A percentile compares a stretch with the other conserved stretches of the same genome.
Evolutionary conservation across 2,888 invertebrate species (phyloP).

Genomic region (Xylocampa areola): DNA sequence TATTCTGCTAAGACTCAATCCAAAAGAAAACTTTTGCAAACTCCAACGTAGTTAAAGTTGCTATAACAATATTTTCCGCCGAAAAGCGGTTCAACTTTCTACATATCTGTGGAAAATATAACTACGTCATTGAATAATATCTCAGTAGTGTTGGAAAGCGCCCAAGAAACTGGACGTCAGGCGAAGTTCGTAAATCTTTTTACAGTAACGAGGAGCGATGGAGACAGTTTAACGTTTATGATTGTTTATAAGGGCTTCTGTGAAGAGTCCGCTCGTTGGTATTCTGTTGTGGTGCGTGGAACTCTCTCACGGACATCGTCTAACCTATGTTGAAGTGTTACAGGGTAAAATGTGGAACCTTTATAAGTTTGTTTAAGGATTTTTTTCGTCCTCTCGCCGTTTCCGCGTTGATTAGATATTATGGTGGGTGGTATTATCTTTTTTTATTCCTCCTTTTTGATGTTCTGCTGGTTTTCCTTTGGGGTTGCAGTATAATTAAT

Average conservation of each 20-base stretch:
- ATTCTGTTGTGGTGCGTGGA: slow-evolving; percentile 26
- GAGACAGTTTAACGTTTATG: slow-evolving; percentile 43
- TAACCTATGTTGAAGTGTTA: slow-evolving; percentile 19
- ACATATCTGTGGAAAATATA: not conserved
- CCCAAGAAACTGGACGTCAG: slow-evolving; percentile 29
- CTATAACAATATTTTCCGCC: not conserved
- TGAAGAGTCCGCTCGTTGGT: slow-evolving; percentile 28
- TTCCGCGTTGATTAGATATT: no score
- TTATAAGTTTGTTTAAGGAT: no score
- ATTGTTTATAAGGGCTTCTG: slow-evolving; percentile 34
- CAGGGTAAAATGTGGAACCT: not conserved
- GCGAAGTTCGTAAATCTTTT: slow-evolving; percentile 41
- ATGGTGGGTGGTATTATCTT: no score
- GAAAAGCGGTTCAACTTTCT: not conserved
- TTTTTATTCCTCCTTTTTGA: no score
- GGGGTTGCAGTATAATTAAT: no score
- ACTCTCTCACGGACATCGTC: slow-evolving; percentile 19
- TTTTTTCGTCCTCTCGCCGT: no score
- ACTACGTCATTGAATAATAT: slow-evolving; percentile 4
- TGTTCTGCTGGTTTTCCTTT: no score
- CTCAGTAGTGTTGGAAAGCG: slow-evolving; percentile 20
- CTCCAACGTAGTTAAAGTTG: no score
- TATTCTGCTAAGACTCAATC: no score
- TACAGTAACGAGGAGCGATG: slow-evolving; percentile 51
- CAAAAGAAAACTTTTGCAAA: no score